Percentiles rank a stretch among this genome's conserved stretches.
phyloP scores from a whole-genome alignment of 2,888 invertebrate species.

The Helleia helle region DNA sequence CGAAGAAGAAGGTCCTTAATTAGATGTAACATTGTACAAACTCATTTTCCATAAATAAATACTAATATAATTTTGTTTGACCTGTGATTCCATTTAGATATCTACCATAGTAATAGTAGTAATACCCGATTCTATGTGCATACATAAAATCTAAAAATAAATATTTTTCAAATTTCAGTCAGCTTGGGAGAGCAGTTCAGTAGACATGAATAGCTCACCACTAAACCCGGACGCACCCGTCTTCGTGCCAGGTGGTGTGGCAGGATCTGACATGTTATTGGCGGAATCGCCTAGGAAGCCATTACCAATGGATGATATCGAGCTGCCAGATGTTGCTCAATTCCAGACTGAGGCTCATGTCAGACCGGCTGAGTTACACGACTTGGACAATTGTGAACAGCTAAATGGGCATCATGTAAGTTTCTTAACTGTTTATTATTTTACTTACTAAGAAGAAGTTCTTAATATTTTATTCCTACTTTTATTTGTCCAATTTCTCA shows the following conservation, averaged over 20 bases:
- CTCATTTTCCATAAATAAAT: too few species aligned
- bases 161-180: constrained; percentile 55
- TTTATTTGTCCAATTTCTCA: too few species aligned
- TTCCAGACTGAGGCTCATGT: constrained; percentile 77
- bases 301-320: constrained; percentile 76
- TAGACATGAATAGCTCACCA: constrained; percentile 83
- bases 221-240: constrained; percentile 91
- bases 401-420: constrained; percentile 73
- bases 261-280: constrained; percentile 68
- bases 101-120: too few species aligned
- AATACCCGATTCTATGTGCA: too few species aligned
- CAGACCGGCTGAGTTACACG: constrained; percentile 75
- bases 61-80: too few species aligned
- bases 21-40: too few species aligned
- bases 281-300: constrained; percentile 84
- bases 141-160: not conserved
- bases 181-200: constrained; percentile 64
- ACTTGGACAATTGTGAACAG: constrained; percentile 67
- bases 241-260: constrained; percentile 79
- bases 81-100: too few species aligned
- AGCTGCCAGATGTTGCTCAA: constrained; percentile 74
- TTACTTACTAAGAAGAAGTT: too few species aligned
- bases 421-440: too few species aligned
- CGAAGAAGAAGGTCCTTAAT: too few species aligned
- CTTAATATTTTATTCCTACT: not conserved